Evolutionary conservation across 2,888 invertebrate species (phyloP), one percentile per base, ranked within the genome.

Genomic region (Notodonta dromedarius): DNA sequence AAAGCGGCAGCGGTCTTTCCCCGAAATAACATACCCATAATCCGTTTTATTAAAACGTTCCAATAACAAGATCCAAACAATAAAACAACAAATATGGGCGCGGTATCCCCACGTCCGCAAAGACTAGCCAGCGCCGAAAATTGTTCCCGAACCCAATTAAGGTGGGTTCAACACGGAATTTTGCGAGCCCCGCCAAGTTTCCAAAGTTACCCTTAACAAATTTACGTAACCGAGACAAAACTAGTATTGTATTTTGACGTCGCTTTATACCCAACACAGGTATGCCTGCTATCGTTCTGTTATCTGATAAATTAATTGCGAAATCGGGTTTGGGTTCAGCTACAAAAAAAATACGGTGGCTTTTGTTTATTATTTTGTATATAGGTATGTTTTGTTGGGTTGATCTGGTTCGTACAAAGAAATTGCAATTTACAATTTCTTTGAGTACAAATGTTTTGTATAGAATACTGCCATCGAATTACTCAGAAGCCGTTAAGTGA

Each of bases 91-190:
- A 77, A 77, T 76, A 74, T 75, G 62, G 68, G 70, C 65, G 61
- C 63, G 60, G 61, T 66, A 70, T 73, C 69, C 60, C 68, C 65
- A 60, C 63, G 69, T 69, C 59, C 48, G 73, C 72, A 74, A 78
- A 77, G 76, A 74, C 68, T 70, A 74, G 76, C 74, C 74, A 63
- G 70, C 67, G 68, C 77, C 69, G 70, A 74, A 83, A 88, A 88
- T 87, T 86, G 87, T 87, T 86, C 71, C 73, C 65, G 77, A 89
- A 89, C 79, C 84, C 84, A 87, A 89, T 88, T 87, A 88, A 79
- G 72, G 75, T 74, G 71, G 78, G 78, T 68, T 70, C 69, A 71
- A 67, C 79, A 12, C 56, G 8, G 13, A 55, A 70, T 74, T 78
- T 69, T 62, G 73, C 67, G 76, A 67, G 57, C 71, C 74, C 67